Percentiles rank a stretch among this genome's conserved stretches.
phyloP scores from a whole-genome alignment of 2,797 vertebrate species.

The Aselliscus stoliczkanus region DNA sequence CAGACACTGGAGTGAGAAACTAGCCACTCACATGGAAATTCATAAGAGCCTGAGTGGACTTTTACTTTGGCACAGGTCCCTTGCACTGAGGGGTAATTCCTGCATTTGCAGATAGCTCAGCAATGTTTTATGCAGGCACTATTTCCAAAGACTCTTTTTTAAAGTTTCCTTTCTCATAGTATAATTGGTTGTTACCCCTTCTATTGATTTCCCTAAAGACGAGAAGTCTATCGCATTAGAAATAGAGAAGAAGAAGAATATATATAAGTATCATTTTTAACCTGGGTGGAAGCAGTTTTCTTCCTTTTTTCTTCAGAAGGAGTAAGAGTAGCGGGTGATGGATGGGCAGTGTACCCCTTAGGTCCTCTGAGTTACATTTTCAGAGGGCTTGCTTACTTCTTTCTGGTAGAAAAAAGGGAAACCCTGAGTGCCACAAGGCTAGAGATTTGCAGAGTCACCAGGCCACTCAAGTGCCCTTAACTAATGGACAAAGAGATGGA shows the following conservation, averaged over 20 bases:
- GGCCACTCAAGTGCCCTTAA: not conserved
- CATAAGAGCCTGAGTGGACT: conserved; percentile 49
- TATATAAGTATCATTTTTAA: conserved; percentile 10
- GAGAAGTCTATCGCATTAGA: conserved; percentile 59
- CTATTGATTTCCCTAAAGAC: conserved; percentile 72
- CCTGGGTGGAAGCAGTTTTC: not conserved
- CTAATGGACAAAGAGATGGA: no score
- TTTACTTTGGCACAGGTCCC: conserved; percentile 64
- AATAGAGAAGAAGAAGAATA: conserved; percentile 1
- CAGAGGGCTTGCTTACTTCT: not conserved
- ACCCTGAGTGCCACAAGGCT: not conserved
- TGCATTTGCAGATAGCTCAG: conserved; percentile 51
- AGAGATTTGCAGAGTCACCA: not conserved
- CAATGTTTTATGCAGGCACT: conserved; percentile 70
- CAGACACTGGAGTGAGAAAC: conserved; percentile 15
- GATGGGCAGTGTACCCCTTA: not conserved
- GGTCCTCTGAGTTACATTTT: not conserved
- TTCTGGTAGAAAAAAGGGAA: not conserved
- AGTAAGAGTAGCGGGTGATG: not conserved
- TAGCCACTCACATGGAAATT: conserved; percentile 51
- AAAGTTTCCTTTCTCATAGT: conserved; percentile 64
- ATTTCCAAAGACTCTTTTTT: conserved; percentile 68
- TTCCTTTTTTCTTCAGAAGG: not conserved
- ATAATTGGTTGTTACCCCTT: conserved; percentile 62
- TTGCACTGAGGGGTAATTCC: not conserved